phyloP scores from a whole-genome alignment of 2,113 vertebrate species.

The Menidia beryllina region DNA sequence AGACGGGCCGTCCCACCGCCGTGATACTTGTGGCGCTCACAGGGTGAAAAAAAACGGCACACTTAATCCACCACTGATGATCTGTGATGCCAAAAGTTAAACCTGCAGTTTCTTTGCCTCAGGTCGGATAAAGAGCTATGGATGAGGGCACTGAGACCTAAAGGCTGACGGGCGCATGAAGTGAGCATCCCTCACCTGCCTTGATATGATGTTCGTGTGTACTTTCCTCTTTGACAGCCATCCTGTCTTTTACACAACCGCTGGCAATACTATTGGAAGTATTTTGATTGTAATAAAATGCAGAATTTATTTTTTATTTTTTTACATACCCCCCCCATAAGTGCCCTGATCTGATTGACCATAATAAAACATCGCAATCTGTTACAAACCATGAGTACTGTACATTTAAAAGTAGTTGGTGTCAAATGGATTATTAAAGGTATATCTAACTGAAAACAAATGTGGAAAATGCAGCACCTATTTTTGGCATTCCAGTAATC shows the following conservation, averaged over 20 bases:
- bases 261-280: too few relatives aligned
- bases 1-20: slow-evolving; percentile 53
- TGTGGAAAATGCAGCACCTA: background rate
- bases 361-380: too few relatives aligned
- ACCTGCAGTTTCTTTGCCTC: background rate
- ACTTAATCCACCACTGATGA: too few relatives aligned
- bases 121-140: slow-evolving; percentile 71
- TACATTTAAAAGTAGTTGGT: too few relatives aligned
- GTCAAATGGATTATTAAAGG: background rate
- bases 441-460: too few relatives aligned
- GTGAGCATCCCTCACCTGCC: background rate
- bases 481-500: background rate
- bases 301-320: background rate
- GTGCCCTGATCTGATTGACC: too few relatives aligned
- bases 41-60: slow-evolving; percentile 50
- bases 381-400: too few relatives aligned
- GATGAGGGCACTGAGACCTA: slow-evolving; percentile 54
- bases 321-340: too few relatives aligned
- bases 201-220: too few relatives aligned
- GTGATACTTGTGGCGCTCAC: slow-evolving; percentile 74
- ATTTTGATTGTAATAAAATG: too few relatives aligned
- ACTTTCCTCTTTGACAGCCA: too few relatives aligned
- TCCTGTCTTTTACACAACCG: too few relatives aligned
- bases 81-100: background rate
- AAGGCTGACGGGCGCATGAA: slow-evolving; percentile 11